A percentile compares a stretch with the other conserved stretches of the same genome.
phyloP scores from a whole-genome alignment of 2,113 vertebrate species.

The Gyps fulvus region DNA sequence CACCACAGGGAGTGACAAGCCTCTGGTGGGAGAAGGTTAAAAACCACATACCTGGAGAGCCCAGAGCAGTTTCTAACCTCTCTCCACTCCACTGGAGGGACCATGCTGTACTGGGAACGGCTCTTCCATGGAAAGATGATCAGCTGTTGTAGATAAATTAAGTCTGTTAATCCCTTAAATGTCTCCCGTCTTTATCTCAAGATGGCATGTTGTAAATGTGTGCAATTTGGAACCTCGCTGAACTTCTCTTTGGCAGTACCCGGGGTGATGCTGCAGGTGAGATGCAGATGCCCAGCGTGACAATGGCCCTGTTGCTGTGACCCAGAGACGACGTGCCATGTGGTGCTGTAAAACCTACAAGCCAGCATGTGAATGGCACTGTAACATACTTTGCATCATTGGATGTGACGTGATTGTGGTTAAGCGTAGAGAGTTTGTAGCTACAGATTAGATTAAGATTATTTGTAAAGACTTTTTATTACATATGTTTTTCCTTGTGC shows the following conservation, averaged over 20 bases:
- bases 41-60: not conserved
- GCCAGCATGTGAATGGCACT: rapidly evolving
- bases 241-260: not conserved
- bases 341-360: not conserved
- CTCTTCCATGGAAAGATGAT: not conserved
- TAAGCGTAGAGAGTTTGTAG: not conserved
- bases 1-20: not conserved
- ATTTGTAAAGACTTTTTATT: not conserved
- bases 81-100: not conserved
- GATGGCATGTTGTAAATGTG: not conserved
- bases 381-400: not conserved
- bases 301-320: not conserved
- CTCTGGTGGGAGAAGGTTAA: not conserved
- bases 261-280: not conserved
- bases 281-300: not conserved
- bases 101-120: not conserved
- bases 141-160: not conserved
- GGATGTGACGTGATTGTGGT: not conserved
- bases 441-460: not conserved
- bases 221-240: not conserved
- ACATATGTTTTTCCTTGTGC: not conserved
- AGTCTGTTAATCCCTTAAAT: not conserved
- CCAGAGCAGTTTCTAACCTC: not conserved
- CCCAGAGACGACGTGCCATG: not conserved
- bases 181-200: not conserved